These are phyloP conservation scores for Ceratitis capitata DNA, from an alignment of 1,140 invertebrate species.

Conservation along the genomic window DNA sequence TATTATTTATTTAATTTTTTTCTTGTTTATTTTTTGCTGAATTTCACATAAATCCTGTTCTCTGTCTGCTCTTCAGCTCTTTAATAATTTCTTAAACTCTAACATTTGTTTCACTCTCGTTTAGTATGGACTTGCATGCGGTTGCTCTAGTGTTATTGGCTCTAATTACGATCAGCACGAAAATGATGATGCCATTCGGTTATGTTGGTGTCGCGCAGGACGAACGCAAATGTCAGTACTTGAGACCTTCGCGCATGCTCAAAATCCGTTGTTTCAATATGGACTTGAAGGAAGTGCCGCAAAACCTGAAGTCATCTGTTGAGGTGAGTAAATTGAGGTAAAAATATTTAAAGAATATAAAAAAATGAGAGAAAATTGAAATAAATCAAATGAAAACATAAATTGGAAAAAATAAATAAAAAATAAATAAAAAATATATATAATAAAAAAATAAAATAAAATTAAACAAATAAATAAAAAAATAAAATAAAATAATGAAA, in stretches of 20 bases:
- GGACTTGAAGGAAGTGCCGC: conserved; percentile 68
- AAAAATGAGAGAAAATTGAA: too few species aligned
- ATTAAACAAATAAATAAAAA: background rate
- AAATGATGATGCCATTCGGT: conserved; percentile 51
- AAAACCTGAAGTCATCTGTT: conserved; percentile 67
- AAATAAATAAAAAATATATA: background rate
- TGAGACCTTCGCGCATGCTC: conserved; percentile 67
- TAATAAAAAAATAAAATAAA: background rate
- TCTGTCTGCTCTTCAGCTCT: background rate
- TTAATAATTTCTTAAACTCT: background rate
- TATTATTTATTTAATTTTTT: too few species aligned
- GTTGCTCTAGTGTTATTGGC: conserved; percentile 45
- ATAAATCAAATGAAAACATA: too few species aligned
- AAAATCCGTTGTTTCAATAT: conserved; percentile 68
- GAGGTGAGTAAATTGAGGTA: conserved; percentile 64
- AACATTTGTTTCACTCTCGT: conserved; percentile 34
- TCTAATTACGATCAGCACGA: conserved; percentile 50
- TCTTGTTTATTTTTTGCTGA: too few species aligned
- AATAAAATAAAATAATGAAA: background rate
- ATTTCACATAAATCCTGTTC: background rate
- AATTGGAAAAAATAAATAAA: too few species aligned
- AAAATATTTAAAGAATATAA: background rate
- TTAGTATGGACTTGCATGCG: conserved; percentile 56
- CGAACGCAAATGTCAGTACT: conserved; percentile 66
- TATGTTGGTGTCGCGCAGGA: conserved; percentile 46